Base-by-base conservation (phyloP, 2,797 vertebrate species). In the Manis javanica region DNA sequence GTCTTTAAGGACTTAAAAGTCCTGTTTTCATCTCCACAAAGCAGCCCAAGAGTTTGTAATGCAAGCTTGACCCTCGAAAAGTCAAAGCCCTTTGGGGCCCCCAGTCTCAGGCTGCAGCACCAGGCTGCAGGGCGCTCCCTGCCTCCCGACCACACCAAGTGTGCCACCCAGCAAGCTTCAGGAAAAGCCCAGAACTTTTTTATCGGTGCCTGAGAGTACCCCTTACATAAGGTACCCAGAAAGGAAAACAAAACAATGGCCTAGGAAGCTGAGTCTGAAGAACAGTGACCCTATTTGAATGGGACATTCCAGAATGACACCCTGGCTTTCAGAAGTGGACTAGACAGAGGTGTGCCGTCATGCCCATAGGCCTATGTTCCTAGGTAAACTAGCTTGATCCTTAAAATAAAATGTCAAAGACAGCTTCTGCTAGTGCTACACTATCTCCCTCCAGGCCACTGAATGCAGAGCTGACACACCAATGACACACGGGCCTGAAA, bases 321-420 rank as follows among this genome's bases (percentile, higher is more conserved):
- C n/a, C 24, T 2, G 15, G n/a, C 55, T 83, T 90, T 72, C 26
- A 10, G 72, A 37, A 84, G n/a, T 78, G 37, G 39, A 81, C n/a
- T 0, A 69, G 78, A 77, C 91, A 75, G 61, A 53, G 21, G 2
- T n/a, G 13, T 55, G 88, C 9, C n/a, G 39, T 37, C 46, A n/a
- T n/a, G 57, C 34, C 66, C 13, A 2, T 0, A 39, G 79, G 49
- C 59, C 37, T n/a, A 2, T 21, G 51, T 77, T 88, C 85, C 83
- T 66, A 71, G 39, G 31, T 51, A 90, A 92, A 78, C 26, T 71
- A 81, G 26, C 77, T 83, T 49, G 53, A 88, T 64, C 31, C n/a
- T 90, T 87, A 34, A 88, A 95, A 83, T 71, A 74, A 94, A 92
- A 66, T 63, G 61, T 29, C 51, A 90, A 83, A 49, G 42, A 84